Conservation (phyloP, 2,113 vertebrate species). For the Seriola dumerili region DNA sequence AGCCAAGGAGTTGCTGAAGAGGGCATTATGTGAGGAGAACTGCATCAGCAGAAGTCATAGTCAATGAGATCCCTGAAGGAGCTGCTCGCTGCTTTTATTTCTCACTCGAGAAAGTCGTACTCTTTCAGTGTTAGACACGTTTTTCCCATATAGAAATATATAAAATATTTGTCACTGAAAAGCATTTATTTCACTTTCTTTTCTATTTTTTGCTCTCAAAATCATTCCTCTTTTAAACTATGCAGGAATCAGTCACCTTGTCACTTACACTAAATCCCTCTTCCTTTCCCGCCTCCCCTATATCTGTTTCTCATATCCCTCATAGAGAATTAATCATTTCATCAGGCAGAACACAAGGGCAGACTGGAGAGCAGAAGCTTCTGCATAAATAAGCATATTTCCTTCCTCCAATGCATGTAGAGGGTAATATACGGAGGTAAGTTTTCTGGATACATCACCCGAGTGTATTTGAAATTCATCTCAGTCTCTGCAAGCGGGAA, state of each 20-base stretch:
- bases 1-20: conserved; percentile 62
- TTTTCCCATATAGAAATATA: not conserved
- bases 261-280: conserved; percentile 33
- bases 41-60: conserved; percentile 61
- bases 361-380: conserved; percentile 40
- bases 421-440: conserved; percentile 42
- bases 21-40: conserved; percentile 46
- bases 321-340: conserved; percentile 68
- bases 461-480: conserved; percentile 53
- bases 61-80: conserved; percentile 58
- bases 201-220: not conserved
- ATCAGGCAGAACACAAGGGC: conserved; percentile 68
- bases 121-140: not conserved
- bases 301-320: conserved; percentile 39
- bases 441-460: conserved; percentile 30
- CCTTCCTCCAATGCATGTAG: conserved; percentile 7
- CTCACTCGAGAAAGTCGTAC: not conserved
- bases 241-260: conserved; percentile 11
- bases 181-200: not conserved
- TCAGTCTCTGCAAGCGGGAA: conserved; percentile 14
- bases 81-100: not conserved
- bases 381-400: conserved; percentile 62
- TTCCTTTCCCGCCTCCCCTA: not conserved
- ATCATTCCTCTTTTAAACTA: conserved; percentile 11
- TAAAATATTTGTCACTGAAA: not conserved